Base-by-base conservation (phyloP, 35 echinoderm and acorn worm species). In the Amphiura filiformis region DNA sequence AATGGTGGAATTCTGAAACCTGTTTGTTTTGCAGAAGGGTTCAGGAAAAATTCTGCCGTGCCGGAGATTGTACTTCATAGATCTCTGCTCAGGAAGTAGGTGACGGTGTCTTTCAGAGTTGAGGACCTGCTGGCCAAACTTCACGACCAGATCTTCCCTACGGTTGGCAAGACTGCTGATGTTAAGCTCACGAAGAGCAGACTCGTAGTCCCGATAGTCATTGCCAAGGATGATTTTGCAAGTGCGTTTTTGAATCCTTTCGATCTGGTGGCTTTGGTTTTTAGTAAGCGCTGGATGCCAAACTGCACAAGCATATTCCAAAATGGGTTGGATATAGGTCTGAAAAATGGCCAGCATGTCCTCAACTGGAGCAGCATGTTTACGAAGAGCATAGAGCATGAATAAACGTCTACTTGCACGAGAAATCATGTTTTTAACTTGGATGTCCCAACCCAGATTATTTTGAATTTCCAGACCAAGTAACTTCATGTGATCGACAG, bases 401-500 rank as follows among this genome's bases (percentile, higher is more conserved):
- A 81, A 81, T 12, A 81, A 40, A 40, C 80, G 38, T 40, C 31
- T 81, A 81, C 80, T 81, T 13, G 80, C 35, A 40, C 37, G 38
- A 40, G 80, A 81, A 37, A 81, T 40, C 28, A 40, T 81, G 42
- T 41, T 40, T 7, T 81, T 81, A 34, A 81, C 33, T 26, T 18
- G 80, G 2, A 40, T 41, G 39, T 81, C 80, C 80, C 80, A 81
- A 39, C 38, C 36, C 31, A 81, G 31, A 41, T 81, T 81, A 23
- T 81, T 41, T 81, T 81, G 15, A 26, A 81, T 11, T 23, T 81
- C 80, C 36, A 81, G 80, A 23, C 13, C 80, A 11, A 41, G 11
- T 12, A 81, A 40, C 26, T 81, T 81, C 38, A 81, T 39, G 31
- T 41, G 38, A 81, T 81, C 37, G 3, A 81, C 80, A 81, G 23